phyloP scores from a whole-genome alignment of 2,888 invertebrate species.

The Lagria hirta region DNA sequence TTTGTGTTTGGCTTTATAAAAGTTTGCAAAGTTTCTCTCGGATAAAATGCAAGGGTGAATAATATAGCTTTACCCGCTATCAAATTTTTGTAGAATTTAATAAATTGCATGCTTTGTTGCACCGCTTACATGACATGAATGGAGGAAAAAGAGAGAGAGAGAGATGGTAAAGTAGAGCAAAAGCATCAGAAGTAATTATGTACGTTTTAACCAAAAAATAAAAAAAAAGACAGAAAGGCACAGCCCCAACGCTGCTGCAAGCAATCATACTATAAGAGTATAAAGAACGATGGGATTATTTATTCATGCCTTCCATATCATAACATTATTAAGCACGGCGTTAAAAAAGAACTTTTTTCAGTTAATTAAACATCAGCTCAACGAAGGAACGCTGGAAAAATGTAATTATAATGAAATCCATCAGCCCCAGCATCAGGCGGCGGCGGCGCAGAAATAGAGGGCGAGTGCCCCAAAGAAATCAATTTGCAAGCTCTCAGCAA shows the following conservation, averaged over 20 bases:
- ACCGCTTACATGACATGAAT: no score
- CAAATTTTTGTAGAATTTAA: no score
- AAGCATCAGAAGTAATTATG: no score
- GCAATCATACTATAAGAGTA: neutral
- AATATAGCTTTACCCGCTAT: no score
- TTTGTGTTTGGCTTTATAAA: no score
- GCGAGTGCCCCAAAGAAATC: constrained; percentile 48
- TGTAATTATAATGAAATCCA: constrained; percentile 53
- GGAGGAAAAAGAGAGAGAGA: no score
- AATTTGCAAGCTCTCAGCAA: constrained; percentile 52
- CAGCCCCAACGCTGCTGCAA: neutral
- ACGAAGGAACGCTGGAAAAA: constrained; percentile 48
- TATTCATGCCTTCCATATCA: constrained; percentile 39
- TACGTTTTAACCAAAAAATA: no score
- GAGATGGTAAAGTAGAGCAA: no score
- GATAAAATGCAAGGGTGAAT: no score
- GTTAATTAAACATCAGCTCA: constrained; percentile 47
- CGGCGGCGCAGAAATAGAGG: constrained; percentile 26
- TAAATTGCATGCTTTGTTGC: no score
- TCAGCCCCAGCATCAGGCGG: constrained; percentile 43
- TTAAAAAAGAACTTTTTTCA: constrained; percentile 44
- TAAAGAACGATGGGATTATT: constrained; percentile 17
- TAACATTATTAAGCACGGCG: constrained; percentile 42
- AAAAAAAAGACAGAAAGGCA: no score
- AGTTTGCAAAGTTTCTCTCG: no score